A percentile compares a stretch with the other conserved stretches of the same genome.
phyloP scores from a whole-genome alignment of 2,797 vertebrate genomes.

The Gambelia wislizenii region DNA sequence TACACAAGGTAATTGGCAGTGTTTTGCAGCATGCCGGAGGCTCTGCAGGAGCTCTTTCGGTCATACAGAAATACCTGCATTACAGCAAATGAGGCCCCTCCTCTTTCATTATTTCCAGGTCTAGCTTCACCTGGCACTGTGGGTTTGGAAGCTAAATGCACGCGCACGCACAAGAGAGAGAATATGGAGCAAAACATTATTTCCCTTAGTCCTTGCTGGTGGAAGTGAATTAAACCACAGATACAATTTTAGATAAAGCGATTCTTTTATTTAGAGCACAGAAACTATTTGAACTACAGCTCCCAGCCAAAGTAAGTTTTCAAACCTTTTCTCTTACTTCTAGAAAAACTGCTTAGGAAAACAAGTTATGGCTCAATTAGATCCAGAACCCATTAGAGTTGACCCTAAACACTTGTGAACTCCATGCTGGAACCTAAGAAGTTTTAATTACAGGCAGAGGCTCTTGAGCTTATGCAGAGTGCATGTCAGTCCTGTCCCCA shows the following conservation, averaged over 20 bases:
- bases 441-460: not conserved
- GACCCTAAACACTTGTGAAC: not conserved
- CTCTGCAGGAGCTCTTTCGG: slow-evolving; percentile 24
- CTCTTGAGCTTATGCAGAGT: not conserved
- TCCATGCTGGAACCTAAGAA: not conserved
- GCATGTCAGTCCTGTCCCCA: not conserved
- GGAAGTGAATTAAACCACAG: not conserved
- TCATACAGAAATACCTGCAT: not conserved
- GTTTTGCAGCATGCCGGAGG: slow-evolving; percentile 21
- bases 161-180: no score
- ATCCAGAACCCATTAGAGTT: not conserved
- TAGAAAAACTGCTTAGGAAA: not conserved
- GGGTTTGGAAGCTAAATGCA: not conserved
- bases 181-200: not conserved
- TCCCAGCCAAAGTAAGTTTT: no score
- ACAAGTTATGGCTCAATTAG: not conserved
- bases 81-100: slow-evolving; percentile 1
- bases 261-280: not conserved
- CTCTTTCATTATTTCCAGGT: not conserved
- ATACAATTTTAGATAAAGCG: not conserved
- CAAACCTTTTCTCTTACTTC: not conserved
- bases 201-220: not conserved
- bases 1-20: not conserved
- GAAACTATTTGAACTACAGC: no score
- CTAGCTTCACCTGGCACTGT: not conserved